Evolutionary conservation across 2,888 invertebrate species (phyloP).

Genomic region (Nemotelus nigrinus): DNA sequence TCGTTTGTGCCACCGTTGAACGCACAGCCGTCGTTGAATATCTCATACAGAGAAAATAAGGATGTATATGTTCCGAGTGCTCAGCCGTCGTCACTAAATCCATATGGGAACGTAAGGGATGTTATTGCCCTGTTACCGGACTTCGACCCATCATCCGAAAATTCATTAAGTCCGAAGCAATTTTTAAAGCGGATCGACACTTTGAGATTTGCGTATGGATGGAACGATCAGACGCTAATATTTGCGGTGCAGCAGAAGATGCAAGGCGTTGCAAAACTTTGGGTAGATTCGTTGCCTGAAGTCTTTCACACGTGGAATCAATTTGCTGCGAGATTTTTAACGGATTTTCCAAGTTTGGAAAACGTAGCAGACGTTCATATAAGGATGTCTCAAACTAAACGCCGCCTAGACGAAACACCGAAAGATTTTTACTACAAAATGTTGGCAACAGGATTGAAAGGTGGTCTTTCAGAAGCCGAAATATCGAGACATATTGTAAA

Average conservation of each 20-base stretch:
- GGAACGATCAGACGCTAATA: constrained; percentile 47
- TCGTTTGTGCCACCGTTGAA: too few relatives aligned
- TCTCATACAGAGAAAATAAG: too few relatives aligned
- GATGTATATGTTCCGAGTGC: too few relatives aligned
- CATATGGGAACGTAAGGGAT: constrained; percentile 15
- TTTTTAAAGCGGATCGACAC: constrained; percentile 33
- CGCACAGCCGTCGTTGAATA: too few relatives aligned
- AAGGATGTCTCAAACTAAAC: constrained; percentile 43
- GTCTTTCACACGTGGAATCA: constrained; percentile 46
- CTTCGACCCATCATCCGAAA: neutral
- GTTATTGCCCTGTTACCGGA: neutral
- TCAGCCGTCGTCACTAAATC: neutral
- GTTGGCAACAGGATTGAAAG: constrained; percentile 45
- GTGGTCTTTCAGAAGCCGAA: constrained; percentile 45
- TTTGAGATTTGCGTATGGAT: constrained; percentile 44
- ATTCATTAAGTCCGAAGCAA: neutral
- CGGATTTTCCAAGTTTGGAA: constrained; percentile 47
- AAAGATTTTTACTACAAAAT: constrained; percentile 49
- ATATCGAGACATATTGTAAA: constrained; percentile 49
- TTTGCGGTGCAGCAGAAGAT: constrained; percentile 48
- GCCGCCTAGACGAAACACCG: constrained; percentile 28
- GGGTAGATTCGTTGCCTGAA: constrained; percentile 48
- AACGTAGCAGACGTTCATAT: constrained; percentile 49
- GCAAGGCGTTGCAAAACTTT: constrained; percentile 46
- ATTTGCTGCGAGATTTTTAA: constrained; percentile 42